Conservation (phyloP, 2,113 vertebrate species). For the Bubo blakistoni region DNA sequence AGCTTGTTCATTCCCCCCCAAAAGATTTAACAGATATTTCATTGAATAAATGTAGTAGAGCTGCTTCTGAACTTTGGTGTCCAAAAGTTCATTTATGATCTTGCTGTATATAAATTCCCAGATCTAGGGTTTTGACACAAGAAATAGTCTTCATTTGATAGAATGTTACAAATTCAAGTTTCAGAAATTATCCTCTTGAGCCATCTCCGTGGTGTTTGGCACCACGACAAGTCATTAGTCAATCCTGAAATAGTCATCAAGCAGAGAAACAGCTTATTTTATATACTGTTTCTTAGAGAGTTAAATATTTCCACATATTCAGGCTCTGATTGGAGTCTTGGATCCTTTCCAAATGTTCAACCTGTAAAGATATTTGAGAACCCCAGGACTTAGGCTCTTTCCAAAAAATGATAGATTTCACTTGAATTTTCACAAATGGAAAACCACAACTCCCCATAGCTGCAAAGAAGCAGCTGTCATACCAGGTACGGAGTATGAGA, state of each 20-base stretch:
- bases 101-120: constrained; percentile 50
- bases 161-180: constrained; percentile 56
- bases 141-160: constrained; percentile 58
- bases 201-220: constrained; percentile 59
- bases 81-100: constrained; percentile 55
- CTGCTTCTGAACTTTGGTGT: constrained; percentile 16
- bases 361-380: constrained; percentile 76
- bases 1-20: background rate
- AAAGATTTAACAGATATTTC: background rate
- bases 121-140: constrained; percentile 41
- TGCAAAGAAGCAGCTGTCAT: constrained; percentile 69
- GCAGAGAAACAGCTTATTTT: constrained; percentile 65
- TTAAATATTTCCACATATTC: constrained; percentile 72
- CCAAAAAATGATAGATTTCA: constrained; percentile 72
- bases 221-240: constrained; percentile 66
- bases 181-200: constrained; percentile 63
- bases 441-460: constrained; percentile 68
- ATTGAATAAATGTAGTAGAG: background rate
- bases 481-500: constrained; percentile 65
- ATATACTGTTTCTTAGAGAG: constrained; percentile 71
- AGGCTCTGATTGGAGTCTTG: constrained; percentile 68
- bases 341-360: constrained; percentile 71
- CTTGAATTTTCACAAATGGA: constrained; percentile 73
- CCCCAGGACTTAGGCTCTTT: constrained; percentile 50
- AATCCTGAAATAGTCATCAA: constrained; percentile 71